Percentiles rank a stretch among this genome's conserved stretches.
Evolutionary conservation across 1,140 invertebrate species (phyloP).

Genomic region (Drosophila serrata): DNA sequence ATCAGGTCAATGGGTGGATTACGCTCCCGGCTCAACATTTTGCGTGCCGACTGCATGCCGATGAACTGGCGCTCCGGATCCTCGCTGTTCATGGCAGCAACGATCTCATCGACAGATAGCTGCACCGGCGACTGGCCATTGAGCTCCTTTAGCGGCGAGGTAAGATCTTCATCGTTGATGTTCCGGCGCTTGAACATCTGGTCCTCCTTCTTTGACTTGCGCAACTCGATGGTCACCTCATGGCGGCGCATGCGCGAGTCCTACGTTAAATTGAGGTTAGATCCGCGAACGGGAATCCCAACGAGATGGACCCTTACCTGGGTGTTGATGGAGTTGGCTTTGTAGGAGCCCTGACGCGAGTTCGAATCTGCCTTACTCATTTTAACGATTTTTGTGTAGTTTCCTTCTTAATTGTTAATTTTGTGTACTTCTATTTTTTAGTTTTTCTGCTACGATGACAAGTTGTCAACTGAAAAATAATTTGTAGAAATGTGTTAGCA

Average conservation of each 20-base stretch:
- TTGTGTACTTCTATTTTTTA: neutral
- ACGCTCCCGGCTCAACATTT: constrained; percentile 95
- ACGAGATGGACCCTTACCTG: constrained; percentile 54
- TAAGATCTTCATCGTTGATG: constrained; percentile 88
- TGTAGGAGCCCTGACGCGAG: constrained; percentile 73
- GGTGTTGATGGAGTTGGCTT: constrained; percentile 72
- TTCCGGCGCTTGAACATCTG: constrained; percentile 97
- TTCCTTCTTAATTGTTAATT: neutral
- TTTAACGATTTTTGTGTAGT: constrained; percentile 22
- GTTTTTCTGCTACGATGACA: constrained; percentile 42
- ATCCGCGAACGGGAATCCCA: neutral
- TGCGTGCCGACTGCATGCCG: constrained; percentile 92
- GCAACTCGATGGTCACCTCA: constrained; percentile 94
- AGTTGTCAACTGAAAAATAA: constrained; percentile 47
- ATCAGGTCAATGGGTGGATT: constrained; percentile 97
- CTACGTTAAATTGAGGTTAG: constrained; percentile 86
- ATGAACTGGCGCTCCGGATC: constrained; percentile 88
- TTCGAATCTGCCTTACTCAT: constrained; percentile 75
- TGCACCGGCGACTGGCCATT: constrained; percentile 85
- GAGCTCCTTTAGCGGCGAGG: constrained; percentile 87
- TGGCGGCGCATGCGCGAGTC: constrained; percentile 94
- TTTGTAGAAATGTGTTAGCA: constrained; percentile 11
- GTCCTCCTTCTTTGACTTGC: constrained; percentile 98
- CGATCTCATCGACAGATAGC: constrained; percentile 88
- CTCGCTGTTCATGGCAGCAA: constrained; percentile 88